A percentile compares a stretch with the other conserved stretches of the same genome.
These are phyloP conservation scores for Anastrepha ludens DNA, from an alignment of 1,140 invertebrate genomes.

Conservation along the genomic window DNA sequence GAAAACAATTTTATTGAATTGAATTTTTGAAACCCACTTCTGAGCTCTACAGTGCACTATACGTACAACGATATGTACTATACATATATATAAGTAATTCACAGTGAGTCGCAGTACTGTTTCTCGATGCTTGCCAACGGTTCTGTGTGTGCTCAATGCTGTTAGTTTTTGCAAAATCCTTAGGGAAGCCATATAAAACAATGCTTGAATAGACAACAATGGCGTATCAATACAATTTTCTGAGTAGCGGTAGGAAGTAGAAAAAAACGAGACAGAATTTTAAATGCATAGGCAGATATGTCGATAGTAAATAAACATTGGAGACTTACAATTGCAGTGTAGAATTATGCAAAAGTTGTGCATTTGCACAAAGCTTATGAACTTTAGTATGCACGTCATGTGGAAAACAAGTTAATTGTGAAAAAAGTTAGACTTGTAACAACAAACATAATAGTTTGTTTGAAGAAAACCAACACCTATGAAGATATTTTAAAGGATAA, in stretches of 20 bases:
- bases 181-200: constrained; percentile 47
- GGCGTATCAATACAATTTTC: constrained; percentile 15
- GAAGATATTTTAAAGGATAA: too few relatives aligned
- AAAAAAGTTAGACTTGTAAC: neutral
- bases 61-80: too few relatives aligned
- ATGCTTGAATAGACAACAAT: neutral
- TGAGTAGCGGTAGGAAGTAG: neutral
- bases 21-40: too few relatives aligned
- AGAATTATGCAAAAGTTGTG: constrained; percentile 10
- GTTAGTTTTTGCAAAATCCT: constrained; percentile 13
- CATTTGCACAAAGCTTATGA: neutral
- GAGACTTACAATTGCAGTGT: neutral
- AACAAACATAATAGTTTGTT: neutral
- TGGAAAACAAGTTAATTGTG: neutral
- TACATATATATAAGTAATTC: too few relatives aligned
- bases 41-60: too few relatives aligned
- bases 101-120: too few relatives aligned
- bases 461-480: neutral
- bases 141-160: constrained; percentile 13
- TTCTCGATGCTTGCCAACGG: neutral
- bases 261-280: neutral
- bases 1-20: too few relatives aligned
- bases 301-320: too few relatives aligned
- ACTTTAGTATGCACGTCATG: neutral
- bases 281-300: neutral